A percentile compares a stretch with the other conserved stretches of the same genome.
Conservation (phyloP, 2,113 vertebrate genomes). For the Corynorhinus townsendii region DNA sequence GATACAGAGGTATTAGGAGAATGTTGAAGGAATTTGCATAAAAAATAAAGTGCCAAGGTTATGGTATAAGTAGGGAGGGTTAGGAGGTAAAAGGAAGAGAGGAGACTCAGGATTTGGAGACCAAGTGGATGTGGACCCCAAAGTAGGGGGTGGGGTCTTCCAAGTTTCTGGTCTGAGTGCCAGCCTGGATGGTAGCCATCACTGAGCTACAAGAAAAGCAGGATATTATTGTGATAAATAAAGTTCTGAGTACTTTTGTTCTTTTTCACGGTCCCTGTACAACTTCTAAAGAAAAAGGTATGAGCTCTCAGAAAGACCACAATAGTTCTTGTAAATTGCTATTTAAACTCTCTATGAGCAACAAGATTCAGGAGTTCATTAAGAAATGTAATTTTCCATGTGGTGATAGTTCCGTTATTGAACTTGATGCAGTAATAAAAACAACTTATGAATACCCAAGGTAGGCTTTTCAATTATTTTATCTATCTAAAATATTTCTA, state of each 20-base stretch:
- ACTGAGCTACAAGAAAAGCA: neutral
- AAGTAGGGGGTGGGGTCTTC: neutral
- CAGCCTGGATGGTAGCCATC: neutral
- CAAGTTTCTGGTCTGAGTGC: neutral
- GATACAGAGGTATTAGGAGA: neutral
- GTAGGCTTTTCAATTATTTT: constrained; percentile 52
- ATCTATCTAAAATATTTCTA: constrained; percentile 45
- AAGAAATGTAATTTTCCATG: constrained; percentile 53
- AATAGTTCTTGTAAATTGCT: constrained; percentile 20
- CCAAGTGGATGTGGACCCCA: neutral
- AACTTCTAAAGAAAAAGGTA: constrained; percentile 8
- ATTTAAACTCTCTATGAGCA: constrained; percentile 33
- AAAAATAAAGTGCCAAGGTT: neutral
- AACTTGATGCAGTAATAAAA: constrained; percentile 57
- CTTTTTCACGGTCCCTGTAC: neutral
- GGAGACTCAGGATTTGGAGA: neutral
- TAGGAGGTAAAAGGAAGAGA: neutral
- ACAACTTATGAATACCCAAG: constrained; percentile 45
- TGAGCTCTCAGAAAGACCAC: neutral
- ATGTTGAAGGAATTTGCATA: neutral
- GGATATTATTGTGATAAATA: neutral
- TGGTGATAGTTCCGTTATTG: constrained; percentile 36
- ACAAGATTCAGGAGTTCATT: constrained; percentile 45
- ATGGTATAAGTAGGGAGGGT: neutral
- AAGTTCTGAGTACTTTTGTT: neutral